phyloP scores from a whole-genome alignment of 2,888 invertebrate species.

The Microchrysa polita region DNA sequence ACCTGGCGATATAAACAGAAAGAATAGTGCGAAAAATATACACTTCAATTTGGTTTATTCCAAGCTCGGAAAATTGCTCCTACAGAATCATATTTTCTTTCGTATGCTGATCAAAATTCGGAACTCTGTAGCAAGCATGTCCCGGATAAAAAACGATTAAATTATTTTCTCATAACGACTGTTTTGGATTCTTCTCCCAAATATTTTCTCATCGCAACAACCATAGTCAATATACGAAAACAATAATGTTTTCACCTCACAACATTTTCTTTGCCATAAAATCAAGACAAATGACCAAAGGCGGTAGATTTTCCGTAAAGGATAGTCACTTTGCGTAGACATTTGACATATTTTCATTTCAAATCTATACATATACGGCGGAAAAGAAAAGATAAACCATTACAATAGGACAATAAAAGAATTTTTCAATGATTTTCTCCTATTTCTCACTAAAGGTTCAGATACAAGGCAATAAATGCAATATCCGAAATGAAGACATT shows the following conservation, averaged over 20 bases:
- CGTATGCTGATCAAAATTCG: no score
- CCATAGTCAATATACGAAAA: not conserved
- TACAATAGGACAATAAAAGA: conserved; percentile 43
- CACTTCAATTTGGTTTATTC: no score
- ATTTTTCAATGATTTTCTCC: conserved; percentile 32
- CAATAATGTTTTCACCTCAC: conserved; percentile 50
- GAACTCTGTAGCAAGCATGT: no score
- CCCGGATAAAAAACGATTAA: no score
- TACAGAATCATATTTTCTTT: no score
- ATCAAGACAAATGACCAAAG: conserved; percentile 41
- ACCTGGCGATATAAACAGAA: no score
- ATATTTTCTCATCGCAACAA: not conserved
- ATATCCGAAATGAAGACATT: conserved; percentile 34
- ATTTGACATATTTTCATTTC: conserved; percentile 49
- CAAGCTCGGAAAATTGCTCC: no score
- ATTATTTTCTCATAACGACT: no score
- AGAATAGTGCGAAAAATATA: no score
- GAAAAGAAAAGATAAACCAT: conserved; percentile 37
- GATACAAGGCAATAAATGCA: conserved; percentile 24
- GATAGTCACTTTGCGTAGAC: conserved; percentile 48
- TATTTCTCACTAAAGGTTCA: not conserved
- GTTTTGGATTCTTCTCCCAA: no score
- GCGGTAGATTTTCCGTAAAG: conserved; percentile 48
- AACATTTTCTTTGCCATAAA: conserved; percentile 43
- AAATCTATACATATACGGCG: conserved; percentile 31